phyloP scores from a whole-genome alignment of 1,140 invertebrate genomes.

The Tetragnatha versicolor region DNA sequence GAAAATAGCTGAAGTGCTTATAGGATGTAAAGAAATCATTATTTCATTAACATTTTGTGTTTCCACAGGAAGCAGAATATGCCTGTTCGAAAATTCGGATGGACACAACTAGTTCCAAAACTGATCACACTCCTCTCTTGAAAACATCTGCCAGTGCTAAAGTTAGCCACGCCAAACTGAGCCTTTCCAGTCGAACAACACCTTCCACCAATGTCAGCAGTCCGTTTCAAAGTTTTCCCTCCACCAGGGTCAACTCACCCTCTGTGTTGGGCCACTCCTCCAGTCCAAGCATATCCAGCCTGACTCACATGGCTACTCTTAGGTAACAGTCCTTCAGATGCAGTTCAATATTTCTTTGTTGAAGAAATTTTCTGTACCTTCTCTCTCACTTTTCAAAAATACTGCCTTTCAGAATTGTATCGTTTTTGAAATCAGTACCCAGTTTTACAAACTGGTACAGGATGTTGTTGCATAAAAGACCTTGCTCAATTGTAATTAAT shows the following conservation, averaged over 20 bases:
- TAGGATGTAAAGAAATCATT: too few relatives aligned
- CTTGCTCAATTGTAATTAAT: too few relatives aligned
- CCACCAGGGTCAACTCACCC: conserved; percentile 41
- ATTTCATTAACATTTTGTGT: too few relatives aligned
- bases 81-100: conserved; percentile 39
- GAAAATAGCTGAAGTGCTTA: too few relatives aligned
- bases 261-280: neutral
- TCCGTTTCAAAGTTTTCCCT: conserved; percentile 32
- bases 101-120: neutral
- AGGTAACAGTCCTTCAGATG: conserved; percentile 29
- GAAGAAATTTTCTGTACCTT: too few relatives aligned
- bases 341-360: neutral
- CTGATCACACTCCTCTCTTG: neutral
- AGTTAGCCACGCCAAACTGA: neutral
- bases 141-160: neutral
- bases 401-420: too few relatives aligned
- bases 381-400: too few relatives aligned
- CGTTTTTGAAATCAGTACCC: too few relatives aligned
- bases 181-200: conserved; percentile 37
- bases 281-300: conserved; percentile 32
- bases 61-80: conserved; percentile 38
- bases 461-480: too few relatives aligned
- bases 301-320: conserved; percentile 56
- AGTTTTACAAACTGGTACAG: too few relatives aligned
- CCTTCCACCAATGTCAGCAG: conserved; percentile 10